Base-by-base conservation (phyloP, 2,797 vertebrate species). In the Cottoperca gobio region DNA sequence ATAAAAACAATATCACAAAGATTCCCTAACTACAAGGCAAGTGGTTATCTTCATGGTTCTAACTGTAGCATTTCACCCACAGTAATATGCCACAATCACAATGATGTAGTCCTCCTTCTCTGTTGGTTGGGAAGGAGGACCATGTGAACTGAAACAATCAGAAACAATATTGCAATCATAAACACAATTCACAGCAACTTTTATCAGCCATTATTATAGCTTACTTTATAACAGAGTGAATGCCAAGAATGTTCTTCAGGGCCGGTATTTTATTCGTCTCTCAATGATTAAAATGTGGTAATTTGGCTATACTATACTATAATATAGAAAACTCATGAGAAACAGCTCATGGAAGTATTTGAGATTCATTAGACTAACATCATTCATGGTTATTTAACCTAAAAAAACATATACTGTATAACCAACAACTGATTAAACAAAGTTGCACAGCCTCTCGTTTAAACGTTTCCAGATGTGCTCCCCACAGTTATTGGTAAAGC, bases 391-490 rank as follows among this genome's bases (percentile, higher is more conserved):
- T 9, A 33, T 31, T 59, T 28, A 3, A 76, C 63, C 66, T 23
- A 57, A 73, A 76, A 73, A 64, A 42, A 43, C 8, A 70, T 58
- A 69, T n/a, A n/a, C n/a, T n/a, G n/a, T 52, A 49, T 33, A 66
- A 80, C 42, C 49, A 58, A 28, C 37, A 46, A 35, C 42, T 66
- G 57, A 83, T 59, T 70, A 21, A 13, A 67, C 84, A 64, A 72
- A 46, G 42, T 65, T 60, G 42, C 59, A 26, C 17, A 35, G 70
- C 19, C 31, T 82, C 45, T 68, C 7, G 43, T 75, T 46, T 40
- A 85, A 89, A 59, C 31, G 49, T 73, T 92, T 82, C 74, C 88
- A 88, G 83, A 90, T 89, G 89, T 70, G 48, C 45, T 75, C 48
- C 39, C 42, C 58, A 59, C 12, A 69, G 28, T 79, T 69, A 75